Base-by-base conservation (phyloP, 2,113 vertebrate species). In the Tragelaphus imberbis region DNA sequence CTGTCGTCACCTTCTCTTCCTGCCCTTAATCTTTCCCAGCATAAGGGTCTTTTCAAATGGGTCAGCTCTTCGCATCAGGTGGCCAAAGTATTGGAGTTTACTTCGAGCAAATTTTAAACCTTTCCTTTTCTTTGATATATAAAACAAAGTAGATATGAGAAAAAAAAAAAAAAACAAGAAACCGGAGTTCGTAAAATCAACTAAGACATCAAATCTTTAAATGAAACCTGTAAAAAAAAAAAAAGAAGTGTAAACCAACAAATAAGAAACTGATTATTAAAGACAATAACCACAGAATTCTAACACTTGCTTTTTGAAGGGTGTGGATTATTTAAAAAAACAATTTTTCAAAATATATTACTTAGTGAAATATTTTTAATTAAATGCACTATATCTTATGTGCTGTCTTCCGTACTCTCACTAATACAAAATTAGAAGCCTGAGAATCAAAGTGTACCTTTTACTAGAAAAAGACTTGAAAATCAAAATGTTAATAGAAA, bases 181-280 rank as follows among this genome's bases (percentile, higher is more conserved):
- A 53, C 14, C 56, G 2, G 11, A 25, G 49, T 94, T 68, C 21
- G 92, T 10, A 51, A 10, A 80, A 65, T 77, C 36, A 84, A 51
- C 13, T 65, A 91, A 92, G 65, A 65, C 10, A 30, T 79, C 58
- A 88, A 6, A 63, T 95, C 53, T 89, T 75, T 75, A 61, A 61
- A 36, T 33, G 28, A 95, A 95, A 90, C 7, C 59, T 15, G 11
- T 40, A 44, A 36, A 77, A 71, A 79, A 77, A 71, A 79, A 81
- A 81, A 81, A 81, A 51, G 3, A 27, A 49, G 27, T 23, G 0
- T 53, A 79, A 95, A 77, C 19, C 47, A 95, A 44, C 30, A 61
- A 68, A 55, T 77, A 55, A 94, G 16, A 94, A 84, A 82, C 21
- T 84, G 30, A 96, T 87, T 95, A 63, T 55, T 75, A 93, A 95